Percentiles rank a stretch among this genome's conserved stretches.
phyloP scores from a whole-genome alignment of 2,797 vertebrate genomes.

The Sparidentex hasta region DNA sequence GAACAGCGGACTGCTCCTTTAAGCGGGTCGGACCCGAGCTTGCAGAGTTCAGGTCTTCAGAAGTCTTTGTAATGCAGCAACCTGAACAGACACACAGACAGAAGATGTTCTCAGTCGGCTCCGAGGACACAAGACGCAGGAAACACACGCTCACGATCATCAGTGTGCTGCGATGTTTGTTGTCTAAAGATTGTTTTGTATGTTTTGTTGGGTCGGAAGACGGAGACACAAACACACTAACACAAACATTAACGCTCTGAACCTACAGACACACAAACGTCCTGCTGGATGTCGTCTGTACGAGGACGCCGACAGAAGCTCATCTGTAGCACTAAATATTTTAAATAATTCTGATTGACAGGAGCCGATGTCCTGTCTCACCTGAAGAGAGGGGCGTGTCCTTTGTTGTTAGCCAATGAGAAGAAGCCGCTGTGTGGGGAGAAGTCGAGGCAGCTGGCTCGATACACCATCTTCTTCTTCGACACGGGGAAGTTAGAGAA shows the following conservation, averaged over 20 bases:
- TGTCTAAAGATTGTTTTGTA: too few relatives aligned
- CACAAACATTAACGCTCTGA: too few relatives aligned
- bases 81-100: constrained; percentile 36
- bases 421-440: constrained; percentile 95
- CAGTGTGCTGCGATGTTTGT: too few relatives aligned
- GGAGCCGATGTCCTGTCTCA: constrained; percentile 62
- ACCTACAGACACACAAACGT: too few relatives aligned
- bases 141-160: too few relatives aligned
- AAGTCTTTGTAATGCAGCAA: constrained; percentile 91
- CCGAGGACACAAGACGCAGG: too few relatives aligned
- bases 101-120: too few relatives aligned
- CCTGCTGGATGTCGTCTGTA: too few relatives aligned
- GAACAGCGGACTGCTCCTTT: not conserved
- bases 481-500: constrained; percentile 94
- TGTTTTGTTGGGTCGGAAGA: too few relatives aligned
- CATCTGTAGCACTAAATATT: too few relatives aligned
- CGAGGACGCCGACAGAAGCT: too few relatives aligned
- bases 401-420: constrained; percentile 93
- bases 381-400: constrained; percentile 93
- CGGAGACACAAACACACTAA: too few relatives aligned
- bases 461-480: constrained; percentile 85
- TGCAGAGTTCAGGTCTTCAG: constrained; percentile 66
- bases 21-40: not conserved
- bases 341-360: not conserved
- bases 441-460: constrained; percentile 89